A percentile compares a stretch with the other conserved stretches of the same genome.
These are phyloP conservation scores for Eristalis arbustorum DNA, from an alignment of 2,888 invertebrate species.

Conservation along the genomic window DNA sequence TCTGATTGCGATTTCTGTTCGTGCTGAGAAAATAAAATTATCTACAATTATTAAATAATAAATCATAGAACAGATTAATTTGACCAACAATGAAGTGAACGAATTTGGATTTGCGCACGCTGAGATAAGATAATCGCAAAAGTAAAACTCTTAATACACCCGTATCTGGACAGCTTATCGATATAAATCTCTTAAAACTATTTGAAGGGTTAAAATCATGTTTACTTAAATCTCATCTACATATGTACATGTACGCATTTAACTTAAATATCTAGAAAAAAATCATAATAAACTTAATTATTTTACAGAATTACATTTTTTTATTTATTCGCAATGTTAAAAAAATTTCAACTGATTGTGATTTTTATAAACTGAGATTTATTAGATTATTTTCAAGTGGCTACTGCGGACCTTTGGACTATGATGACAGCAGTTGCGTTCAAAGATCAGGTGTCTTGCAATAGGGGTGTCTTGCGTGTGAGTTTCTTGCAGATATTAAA, in stretches of 20 bases:
- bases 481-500: not conserved
- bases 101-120: slow-evolving; percentile 10
- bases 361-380: not conserved
- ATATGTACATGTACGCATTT: not conserved
- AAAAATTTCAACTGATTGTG: not conserved
- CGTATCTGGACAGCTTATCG: slow-evolving; percentile 5
- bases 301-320: not conserved
- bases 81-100: slow-evolving; percentile 16
- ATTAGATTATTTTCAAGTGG: slow-evolving; percentile 17
- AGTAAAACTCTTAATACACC: not conserved
- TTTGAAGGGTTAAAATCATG: not conserved
- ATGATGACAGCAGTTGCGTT: slow-evolving; percentile 34
- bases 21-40: slow-evolving; percentile 4
- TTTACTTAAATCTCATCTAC: not conserved
- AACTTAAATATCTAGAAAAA: not conserved
- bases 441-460: slow-evolving; percentile 42
- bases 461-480: not conserved
- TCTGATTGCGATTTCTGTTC: slow-evolving; percentile 15
- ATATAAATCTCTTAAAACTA: not conserved
- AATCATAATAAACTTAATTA: not conserved
- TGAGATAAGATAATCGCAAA: not conserved
- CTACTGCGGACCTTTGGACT: slow-evolving; percentile 7
- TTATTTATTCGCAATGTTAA: not conserved
- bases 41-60: slow-evolving; percentile 5
- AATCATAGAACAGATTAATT: slow-evolving; percentile 11